Conservation (phyloP, 2,888 invertebrate genomes). For the Leucoptera coffeella region DNA sequence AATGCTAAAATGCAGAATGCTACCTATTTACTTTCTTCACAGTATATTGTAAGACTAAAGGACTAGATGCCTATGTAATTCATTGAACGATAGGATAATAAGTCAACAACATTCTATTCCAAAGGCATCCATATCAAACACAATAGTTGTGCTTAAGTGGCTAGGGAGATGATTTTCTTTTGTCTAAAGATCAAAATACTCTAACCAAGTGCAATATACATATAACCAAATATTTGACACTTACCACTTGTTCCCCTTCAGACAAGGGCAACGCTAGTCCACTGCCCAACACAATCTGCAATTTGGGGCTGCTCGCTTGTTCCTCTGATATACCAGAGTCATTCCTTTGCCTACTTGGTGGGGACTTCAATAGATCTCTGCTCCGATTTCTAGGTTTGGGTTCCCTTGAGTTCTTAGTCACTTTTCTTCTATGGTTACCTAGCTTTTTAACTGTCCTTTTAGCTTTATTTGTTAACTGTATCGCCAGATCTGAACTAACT, state of each 20-base stretch:
- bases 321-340: conserved; percentile 30
- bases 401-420: conserved; percentile 17
- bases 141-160: too few relatives aligned
- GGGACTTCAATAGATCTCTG: conserved; percentile 24
- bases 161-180: too few relatives aligned
- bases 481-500: conserved; percentile 21
- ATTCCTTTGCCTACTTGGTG: conserved; percentile 20
- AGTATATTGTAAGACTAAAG: too few relatives aligned
- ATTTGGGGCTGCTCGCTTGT: conserved; percentile 29
- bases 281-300: conserved; percentile 46
- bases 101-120: too few relatives aligned
- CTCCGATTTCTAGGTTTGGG: conserved; percentile 14
- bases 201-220: too few relatives aligned
- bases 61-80: too few relatives aligned
- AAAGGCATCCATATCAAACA: too few relatives aligned
- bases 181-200: too few relatives aligned
- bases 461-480: conserved; percentile 16
- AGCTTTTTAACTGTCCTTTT: conserved; percentile 23
- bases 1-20: too few relatives aligned
- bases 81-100: too few relatives aligned
- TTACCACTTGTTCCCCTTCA: conserved; percentile 56
- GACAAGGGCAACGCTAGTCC: conserved; percentile 50
- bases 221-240: conserved; percentile 9
- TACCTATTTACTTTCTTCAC: too few relatives aligned
- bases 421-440: conserved; percentile 39